Conservation (phyloP, 2,113 vertebrate genomes). For the Phaethon lepturus region DNA sequence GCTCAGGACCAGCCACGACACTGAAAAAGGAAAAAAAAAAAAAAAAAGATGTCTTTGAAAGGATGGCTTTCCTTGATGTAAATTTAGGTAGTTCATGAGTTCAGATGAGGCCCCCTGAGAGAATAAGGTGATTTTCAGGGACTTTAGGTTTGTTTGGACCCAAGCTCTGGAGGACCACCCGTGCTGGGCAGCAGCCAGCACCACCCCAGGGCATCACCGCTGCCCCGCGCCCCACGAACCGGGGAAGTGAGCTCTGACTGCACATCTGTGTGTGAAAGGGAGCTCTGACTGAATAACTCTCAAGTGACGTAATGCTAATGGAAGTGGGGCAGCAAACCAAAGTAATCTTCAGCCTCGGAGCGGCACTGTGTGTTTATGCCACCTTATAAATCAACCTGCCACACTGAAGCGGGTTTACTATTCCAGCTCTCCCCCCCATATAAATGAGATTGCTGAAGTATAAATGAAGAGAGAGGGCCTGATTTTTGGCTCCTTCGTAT, state of each 20-base stretch:
- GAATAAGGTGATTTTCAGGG: neutral
- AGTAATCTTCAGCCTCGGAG: neutral
- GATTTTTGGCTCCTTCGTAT: conserved; percentile 5
- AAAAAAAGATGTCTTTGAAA: neutral
- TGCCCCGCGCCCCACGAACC: neutral
- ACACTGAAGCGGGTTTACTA: neutral
- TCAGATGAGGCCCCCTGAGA: neutral
- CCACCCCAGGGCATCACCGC: neutral
- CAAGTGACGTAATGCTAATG: neutral
- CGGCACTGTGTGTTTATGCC: neutral
- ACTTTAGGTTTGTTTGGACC: neutral
- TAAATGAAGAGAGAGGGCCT: neutral
- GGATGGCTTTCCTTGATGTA: neutral
- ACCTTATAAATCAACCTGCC: conserved; percentile 48
- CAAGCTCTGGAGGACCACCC: neutral
- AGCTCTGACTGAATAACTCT: neutral
- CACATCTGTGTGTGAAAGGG: neutral
- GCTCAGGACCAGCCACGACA: conserved; percentile 93
- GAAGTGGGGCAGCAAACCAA: conserved; percentile 21
- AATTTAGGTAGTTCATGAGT: neutral
- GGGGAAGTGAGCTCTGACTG: neutral
- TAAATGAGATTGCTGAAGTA: neutral
- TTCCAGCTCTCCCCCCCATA: neutral
- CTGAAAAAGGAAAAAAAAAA: conserved; percentile 68
- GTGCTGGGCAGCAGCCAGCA: rapidly evolving